phyloP scores from a whole-genome alignment of 1,140 invertebrate genomes.

The Drosophila asahinai region DNA sequence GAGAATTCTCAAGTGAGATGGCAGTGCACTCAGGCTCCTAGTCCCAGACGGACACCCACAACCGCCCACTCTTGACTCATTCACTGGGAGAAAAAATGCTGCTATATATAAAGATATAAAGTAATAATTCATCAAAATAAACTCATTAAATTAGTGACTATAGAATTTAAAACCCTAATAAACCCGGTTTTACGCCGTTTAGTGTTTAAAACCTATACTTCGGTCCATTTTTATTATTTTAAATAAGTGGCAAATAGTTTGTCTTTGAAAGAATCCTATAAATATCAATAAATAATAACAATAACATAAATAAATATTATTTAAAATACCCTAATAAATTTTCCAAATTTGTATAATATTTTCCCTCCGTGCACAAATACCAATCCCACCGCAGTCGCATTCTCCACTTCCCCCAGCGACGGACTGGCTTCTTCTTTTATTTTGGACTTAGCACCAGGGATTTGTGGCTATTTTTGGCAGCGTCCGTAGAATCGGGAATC shows the following conservation, averaged over 20 bases:
- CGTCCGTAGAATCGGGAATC: constrained; percentile 1
- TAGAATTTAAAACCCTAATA: no score
- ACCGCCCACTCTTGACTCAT: constrained; percentile 13
- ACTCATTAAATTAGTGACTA: no score
- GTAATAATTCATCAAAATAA: not conserved
- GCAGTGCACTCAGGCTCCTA: constrained; percentile 55
- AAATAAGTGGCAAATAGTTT: not conserved
- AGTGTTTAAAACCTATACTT: not conserved
- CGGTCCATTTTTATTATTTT: not conserved
- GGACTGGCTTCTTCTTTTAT: constrained; percentile 62
- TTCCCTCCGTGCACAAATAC: constrained; percentile 18
- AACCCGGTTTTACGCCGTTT: no score
- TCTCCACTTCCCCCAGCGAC: constrained; percentile 49
- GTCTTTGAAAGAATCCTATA: not conserved
- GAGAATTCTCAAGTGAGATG: constrained; percentile 78
- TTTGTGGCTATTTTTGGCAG: constrained; percentile 75
- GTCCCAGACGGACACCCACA: constrained; percentile 11
- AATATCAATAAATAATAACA: not conserved
- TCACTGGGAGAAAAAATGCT: constrained; percentile 6
- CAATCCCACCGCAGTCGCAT: constrained; percentile 29
- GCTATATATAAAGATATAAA: not conserved
- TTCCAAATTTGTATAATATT: not conserved
- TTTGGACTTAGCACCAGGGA: constrained; percentile 74
- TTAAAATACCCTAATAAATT: not conserved
- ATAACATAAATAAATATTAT: not conserved